phyloP scores from a whole-genome alignment of 2,888 invertebrate genomes.

The Chrysopilus asiliformis region DNA sequence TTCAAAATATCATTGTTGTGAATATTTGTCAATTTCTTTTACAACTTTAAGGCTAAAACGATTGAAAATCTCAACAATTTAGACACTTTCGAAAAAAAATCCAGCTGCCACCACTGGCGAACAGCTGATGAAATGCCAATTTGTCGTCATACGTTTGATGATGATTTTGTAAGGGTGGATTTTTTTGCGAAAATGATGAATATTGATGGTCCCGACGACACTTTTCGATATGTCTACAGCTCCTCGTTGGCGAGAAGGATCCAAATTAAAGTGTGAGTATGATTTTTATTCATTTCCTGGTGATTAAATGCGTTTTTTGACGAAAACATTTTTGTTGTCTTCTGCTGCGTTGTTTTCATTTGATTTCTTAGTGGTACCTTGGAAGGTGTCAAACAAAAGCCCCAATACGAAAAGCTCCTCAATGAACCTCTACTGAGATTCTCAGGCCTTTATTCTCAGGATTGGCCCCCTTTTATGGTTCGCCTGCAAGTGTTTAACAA shows the following conservation, averaged over 20 bases:
- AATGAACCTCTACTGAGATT: conserved; percentile 81
- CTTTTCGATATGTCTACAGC: conserved; percentile 79
- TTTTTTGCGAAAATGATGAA: too few relatives aligned
- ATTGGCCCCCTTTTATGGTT: conserved; percentile 78
- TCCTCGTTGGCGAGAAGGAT: conserved; percentile 77
- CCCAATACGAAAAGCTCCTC: conserved; percentile 75
- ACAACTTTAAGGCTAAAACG: too few relatives aligned
- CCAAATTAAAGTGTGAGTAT: conserved; percentile 81
- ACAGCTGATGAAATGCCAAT: too few relatives aligned
- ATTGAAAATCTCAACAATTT: too few relatives aligned
- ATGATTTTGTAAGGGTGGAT: too few relatives aligned
- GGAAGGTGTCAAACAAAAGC: conserved; percentile 77
- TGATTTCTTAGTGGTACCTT: conserved; percentile 63
- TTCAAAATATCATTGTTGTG: too few relatives aligned
- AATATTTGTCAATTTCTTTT: too few relatives aligned
- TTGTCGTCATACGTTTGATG: too few relatives aligned
- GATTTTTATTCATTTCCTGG: conserved; percentile 6
- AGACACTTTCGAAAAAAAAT: too few relatives aligned
- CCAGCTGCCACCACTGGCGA: too few relatives aligned
- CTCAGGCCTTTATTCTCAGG: conserved; percentile 74
- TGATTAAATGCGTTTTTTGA: conserved; percentile 3
- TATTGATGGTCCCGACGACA: conserved; percentile 67
- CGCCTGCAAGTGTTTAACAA: conserved; percentile 74
- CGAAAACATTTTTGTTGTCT: conserved; percentile 1
- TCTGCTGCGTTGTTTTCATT: conserved; percentile 7